phyloP scores from a whole-genome alignment of 2,888 invertebrate genomes.

The Ichneumoninae sp. region DNA sequence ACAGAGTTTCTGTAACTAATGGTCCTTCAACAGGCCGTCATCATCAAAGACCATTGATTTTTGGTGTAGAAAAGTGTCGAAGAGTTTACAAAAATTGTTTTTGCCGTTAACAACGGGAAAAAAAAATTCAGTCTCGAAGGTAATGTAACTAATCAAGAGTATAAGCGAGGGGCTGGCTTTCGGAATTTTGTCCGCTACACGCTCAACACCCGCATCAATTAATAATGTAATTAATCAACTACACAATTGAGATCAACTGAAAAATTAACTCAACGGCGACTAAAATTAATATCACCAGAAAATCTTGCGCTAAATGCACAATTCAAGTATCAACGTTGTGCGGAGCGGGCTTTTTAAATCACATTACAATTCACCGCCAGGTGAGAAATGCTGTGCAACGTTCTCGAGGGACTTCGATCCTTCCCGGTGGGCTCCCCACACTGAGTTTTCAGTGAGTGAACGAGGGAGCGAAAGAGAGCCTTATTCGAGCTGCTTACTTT shows the following conservation, averaged over 20 bases:
- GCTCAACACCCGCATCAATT: no score
- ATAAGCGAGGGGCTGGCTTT: background rate
- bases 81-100: no score
- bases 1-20: no score
- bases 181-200: background rate
- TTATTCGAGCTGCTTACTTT: constrained; percentile 70
- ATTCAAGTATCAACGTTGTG: background rate
- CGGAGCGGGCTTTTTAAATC: background rate
- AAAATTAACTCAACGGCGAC: background rate
- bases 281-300: background rate
- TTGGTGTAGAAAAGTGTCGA: background rate
- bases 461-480: constrained; percentile 25
- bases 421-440: background rate
- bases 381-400: constrained; percentile 26
- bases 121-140: no score
- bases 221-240: background rate
- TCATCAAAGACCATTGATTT: no score
- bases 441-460: background rate
- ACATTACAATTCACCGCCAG: background rate
- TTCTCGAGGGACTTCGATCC: constrained; percentile 39
- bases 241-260: background rate
- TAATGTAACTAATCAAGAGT: background rate
- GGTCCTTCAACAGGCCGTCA: no score
- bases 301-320: background rate
- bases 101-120: no score